These are phyloP conservation scores for Phoebastria nigripes DNA, from an alignment of 2,797 vertebrate genomes.

Conservation along the genomic window DNA sequence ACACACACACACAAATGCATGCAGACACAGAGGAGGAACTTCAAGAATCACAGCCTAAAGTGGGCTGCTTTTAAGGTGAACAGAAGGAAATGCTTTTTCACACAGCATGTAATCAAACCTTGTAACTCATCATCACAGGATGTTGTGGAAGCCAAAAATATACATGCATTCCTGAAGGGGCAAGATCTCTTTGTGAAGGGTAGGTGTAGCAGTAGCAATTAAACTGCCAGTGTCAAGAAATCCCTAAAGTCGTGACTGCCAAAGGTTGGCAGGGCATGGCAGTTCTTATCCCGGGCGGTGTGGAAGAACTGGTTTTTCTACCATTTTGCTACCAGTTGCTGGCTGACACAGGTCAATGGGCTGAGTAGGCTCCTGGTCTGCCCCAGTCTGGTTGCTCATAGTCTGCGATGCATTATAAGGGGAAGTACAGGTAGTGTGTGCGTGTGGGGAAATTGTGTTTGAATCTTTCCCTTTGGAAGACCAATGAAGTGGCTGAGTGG, in stretches of 20 bases:
- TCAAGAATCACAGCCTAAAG: neutral
- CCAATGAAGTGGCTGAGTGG: neutral
- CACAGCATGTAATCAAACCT: neutral
- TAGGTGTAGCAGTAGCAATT: neutral
- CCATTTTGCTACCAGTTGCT: neutral
- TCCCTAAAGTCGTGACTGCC: neutral
- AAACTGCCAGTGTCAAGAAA: neutral
- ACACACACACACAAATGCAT: neutral
- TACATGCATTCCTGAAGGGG: neutral
- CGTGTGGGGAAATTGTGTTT: neutral
- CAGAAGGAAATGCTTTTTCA: conserved; percentile 8
- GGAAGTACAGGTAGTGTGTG: neutral
- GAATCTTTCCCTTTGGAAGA: neutral
- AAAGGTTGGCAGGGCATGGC: neutral
- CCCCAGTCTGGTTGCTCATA: neutral
- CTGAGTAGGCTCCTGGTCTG: neutral
- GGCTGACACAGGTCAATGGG: neutral
- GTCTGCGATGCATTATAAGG: neutral
- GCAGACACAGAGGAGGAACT: neutral
- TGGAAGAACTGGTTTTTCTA: neutral
- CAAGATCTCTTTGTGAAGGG: neutral
- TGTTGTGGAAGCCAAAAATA: neutral
- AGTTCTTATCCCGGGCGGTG: neutral
- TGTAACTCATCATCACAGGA: neutral
- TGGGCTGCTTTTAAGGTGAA: neutral